phyloP scores from a whole-genome alignment of 2,797 vertebrate species.

The Eulemur coronatus region DNA sequence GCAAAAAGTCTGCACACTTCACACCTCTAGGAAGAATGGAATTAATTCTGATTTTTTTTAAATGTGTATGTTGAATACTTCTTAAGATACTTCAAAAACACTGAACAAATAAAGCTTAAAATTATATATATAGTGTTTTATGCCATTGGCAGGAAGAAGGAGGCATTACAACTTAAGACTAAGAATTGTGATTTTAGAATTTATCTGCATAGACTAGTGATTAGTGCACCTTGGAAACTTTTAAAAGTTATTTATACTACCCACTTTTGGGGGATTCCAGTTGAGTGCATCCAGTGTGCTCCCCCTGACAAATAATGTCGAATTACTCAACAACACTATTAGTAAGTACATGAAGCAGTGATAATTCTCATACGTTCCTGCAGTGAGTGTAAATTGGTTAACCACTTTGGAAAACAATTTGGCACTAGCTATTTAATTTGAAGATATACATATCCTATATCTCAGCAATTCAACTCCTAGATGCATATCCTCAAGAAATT shows the following conservation, averaged over 20 bases:
- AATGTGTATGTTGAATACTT: background rate
- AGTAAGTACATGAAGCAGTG: background rate
- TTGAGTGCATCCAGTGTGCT: background rate
- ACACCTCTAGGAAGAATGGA: background rate
- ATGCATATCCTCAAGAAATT: background rate
- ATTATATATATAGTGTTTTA: background rate
- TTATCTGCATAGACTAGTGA: background rate
- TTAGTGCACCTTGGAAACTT: background rate
- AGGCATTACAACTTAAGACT: background rate
- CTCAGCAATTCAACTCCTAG: background rate
- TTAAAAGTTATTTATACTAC: background rate
- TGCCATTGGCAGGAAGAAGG: background rate
- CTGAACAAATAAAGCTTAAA: background rate
- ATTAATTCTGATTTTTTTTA: background rate
- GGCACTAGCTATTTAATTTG: background rate
- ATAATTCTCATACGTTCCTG: background rate
- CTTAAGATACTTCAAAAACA: conserved; percentile 7
- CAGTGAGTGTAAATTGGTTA: background rate
- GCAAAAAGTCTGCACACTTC: background rate
- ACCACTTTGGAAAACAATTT: background rate
- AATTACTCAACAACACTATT: background rate
- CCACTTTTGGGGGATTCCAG: background rate
- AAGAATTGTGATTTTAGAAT: background rate
- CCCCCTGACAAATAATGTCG: background rate
- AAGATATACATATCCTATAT: background rate